These are phyloP conservation scores for Peromyscus polionotus DNA, from an alignment of 2,113 vertebrate species.

Conservation along the genomic window DNA sequence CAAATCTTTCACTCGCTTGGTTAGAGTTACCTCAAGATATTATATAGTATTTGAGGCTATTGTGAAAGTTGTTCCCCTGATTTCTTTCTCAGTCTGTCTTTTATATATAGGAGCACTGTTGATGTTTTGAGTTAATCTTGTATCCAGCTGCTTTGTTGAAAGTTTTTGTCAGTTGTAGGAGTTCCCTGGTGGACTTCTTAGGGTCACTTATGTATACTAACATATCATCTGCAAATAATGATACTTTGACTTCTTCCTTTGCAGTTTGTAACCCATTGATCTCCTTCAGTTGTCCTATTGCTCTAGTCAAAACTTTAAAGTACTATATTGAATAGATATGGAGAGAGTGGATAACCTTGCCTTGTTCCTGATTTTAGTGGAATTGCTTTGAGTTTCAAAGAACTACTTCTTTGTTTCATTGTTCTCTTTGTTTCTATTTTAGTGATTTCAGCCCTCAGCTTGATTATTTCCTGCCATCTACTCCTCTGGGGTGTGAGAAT, in stretches of 20 bases:
- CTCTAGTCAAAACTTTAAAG: background rate
- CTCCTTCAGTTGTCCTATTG: background rate
- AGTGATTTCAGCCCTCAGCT: background rate
- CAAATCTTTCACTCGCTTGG: background rate
- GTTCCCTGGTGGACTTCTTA: background rate
- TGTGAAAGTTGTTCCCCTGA: background rate
- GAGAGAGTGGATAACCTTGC: background rate
- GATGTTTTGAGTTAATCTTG: background rate
- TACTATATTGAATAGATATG: background rate
- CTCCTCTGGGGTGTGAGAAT: background rate
- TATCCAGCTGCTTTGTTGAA: background rate
- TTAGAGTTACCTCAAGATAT: background rate
- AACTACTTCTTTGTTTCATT: background rate
- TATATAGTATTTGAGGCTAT: background rate
- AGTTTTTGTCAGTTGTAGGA: background rate
- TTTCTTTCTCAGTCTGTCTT: background rate
- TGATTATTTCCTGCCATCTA: background rate
- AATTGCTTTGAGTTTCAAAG: background rate
- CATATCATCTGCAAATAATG: background rate
- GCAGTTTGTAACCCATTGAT: background rate
- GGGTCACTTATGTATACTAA: background rate
- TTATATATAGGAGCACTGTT: background rate
- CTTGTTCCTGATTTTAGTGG: background rate
- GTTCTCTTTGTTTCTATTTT: background rate
- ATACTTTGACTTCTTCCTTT: background rate